These are phyloP conservation scores for Ophioninae sp. DNA, from an alignment of 2,888 invertebrate species.

Conservation along the genomic window DNA sequence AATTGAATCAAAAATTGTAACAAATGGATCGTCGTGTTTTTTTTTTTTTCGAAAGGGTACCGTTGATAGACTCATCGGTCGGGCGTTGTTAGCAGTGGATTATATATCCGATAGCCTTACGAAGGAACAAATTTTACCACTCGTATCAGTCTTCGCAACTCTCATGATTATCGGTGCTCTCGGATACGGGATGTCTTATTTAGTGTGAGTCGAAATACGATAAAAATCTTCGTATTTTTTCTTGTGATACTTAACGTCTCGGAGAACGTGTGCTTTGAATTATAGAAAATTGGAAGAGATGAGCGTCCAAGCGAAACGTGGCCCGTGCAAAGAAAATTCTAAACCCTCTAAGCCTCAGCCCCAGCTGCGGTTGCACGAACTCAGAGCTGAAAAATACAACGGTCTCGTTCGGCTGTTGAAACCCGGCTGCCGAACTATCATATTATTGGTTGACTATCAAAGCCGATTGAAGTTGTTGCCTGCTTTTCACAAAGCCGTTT, in stretches of 20 bases:
- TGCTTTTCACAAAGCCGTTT: constrained; percentile 95
- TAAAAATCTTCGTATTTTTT: not conserved
- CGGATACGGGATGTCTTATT: constrained; percentile 93
- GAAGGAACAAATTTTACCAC: constrained; percentile 90
- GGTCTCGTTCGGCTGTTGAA: constrained; percentile 95
- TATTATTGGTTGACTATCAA: constrained; percentile 94
- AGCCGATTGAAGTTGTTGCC: constrained; percentile 93
- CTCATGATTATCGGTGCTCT: constrained; percentile 89
- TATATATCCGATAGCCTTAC: constrained; percentile 88
- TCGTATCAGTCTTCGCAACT: constrained; percentile 89
- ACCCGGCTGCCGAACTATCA: constrained; percentile 96
- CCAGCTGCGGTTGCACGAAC: constrained; percentile 93
- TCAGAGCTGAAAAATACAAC: constrained; percentile 97
- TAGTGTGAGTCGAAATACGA: constrained; percentile 83
- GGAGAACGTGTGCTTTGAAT: constrained; percentile 46
- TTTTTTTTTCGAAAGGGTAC: constrained; percentile 81
- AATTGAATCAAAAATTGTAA: not conserved
- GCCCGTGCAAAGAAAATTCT: constrained; percentile 81
- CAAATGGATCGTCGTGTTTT: not conserved
- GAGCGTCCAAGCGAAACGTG: constrained; percentile 82
- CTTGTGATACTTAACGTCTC: not conserved
- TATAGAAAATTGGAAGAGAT: constrained; percentile 84
- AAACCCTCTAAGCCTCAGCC: constrained; percentile 81
- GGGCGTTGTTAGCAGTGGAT: constrained; percentile 86
- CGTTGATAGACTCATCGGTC: constrained; percentile 86